Percentiles rank a stretch among this genome's conserved stretches.
phyloP scores from a whole-genome alignment of 2,113 vertebrate species.

The Poeciliopsis prolifica region DNA sequence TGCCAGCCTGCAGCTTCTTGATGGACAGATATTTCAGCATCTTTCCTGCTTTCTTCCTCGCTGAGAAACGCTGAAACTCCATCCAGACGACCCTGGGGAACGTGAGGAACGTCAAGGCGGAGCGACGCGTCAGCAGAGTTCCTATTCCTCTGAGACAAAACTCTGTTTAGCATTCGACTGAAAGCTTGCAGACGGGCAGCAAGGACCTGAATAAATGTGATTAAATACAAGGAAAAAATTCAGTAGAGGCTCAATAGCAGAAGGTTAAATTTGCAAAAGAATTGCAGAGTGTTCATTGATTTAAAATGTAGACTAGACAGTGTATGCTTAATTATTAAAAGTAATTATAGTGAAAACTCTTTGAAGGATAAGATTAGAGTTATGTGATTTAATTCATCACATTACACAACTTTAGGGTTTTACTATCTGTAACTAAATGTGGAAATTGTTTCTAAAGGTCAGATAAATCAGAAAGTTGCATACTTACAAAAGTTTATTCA shows the following conservation, averaged over 20 bases:
- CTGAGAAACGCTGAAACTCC: slow-evolving; percentile 53
- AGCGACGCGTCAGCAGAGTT: slow-evolving; percentile 62
- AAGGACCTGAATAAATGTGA: slow-evolving; percentile 27
- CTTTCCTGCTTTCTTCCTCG: slow-evolving; percentile 36
- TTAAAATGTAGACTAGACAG: neutral
- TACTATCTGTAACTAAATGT: slow-evolving; percentile 17
- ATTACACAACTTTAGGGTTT: slow-evolving; percentile 26
- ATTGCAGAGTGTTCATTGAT: slow-evolving; percentile 2
- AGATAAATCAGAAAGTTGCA: neutral
- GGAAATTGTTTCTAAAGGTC: slow-evolving; percentile 22
- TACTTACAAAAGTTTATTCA: too few relatives aligned
- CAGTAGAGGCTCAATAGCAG: neutral
- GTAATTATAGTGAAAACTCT: slow-evolving; percentile 3
- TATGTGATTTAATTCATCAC: slow-evolving; percentile 33
- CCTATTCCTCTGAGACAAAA: slow-evolving; percentile 37
- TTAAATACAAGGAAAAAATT: slow-evolving; percentile 20
- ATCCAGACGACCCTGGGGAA: slow-evolving; percentile 43
- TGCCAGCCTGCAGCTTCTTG: slow-evolving; percentile 37
- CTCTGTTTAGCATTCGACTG: slow-evolving; percentile 69
- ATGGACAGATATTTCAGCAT: slow-evolving; percentile 56
- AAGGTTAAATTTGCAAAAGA: slow-evolving; percentile 5
- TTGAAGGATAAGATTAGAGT: slow-evolving; percentile 39
- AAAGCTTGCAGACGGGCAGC: slow-evolving; percentile 50
- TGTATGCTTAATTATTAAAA: too few relatives aligned
- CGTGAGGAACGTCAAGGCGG: slow-evolving; percentile 48